Conservation (phyloP, 1,140 invertebrate genomes). For the Leguminivora glycinivorella region DNA sequence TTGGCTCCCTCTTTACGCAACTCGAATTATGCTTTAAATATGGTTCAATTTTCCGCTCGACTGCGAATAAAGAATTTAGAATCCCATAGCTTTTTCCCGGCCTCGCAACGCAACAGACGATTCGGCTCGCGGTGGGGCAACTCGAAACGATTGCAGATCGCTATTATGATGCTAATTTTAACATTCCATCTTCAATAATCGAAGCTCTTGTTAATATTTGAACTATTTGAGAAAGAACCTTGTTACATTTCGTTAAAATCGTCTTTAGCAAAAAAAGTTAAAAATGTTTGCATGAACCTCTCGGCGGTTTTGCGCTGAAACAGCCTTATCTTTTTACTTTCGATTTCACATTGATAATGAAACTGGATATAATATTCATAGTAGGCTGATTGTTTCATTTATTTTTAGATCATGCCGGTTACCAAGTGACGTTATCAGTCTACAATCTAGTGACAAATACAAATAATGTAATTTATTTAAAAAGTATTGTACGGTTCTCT, state of each 20-base stretch:
- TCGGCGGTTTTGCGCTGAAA: slow-evolving; percentile 1
- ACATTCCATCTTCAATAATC: neutral
- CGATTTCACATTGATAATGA: slow-evolving; percentile 11
- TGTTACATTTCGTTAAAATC: neutral
- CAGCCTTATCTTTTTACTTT: slow-evolving; percentile 12
- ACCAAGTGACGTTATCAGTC: neutral
- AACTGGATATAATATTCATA: neutral
- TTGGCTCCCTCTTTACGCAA: neutral
- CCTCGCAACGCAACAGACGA: neutral
- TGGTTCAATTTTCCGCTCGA: slow-evolving; percentile 17
- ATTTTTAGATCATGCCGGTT: neutral
- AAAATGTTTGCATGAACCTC: neutral
- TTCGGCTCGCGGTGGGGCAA: neutral
- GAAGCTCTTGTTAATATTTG: neutral
- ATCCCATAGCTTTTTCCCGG: slow-evolving; percentile 4
- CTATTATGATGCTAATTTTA: slow-evolving; percentile 12
- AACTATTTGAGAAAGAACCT: neutral
- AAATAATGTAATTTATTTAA: no score
- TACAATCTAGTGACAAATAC: no score
- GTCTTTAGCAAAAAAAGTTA: neutral
- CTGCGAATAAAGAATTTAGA: neutral
- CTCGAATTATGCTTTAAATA: neutral
- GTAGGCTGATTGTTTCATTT: neutral
- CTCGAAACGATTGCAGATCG: neutral
- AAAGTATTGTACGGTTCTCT: no score